Evolutionary conservation across 2,113 vertebrate species (phyloP), one percentile per base, ranked within the genome.

Genomic region (Eira barbara): DNA sequence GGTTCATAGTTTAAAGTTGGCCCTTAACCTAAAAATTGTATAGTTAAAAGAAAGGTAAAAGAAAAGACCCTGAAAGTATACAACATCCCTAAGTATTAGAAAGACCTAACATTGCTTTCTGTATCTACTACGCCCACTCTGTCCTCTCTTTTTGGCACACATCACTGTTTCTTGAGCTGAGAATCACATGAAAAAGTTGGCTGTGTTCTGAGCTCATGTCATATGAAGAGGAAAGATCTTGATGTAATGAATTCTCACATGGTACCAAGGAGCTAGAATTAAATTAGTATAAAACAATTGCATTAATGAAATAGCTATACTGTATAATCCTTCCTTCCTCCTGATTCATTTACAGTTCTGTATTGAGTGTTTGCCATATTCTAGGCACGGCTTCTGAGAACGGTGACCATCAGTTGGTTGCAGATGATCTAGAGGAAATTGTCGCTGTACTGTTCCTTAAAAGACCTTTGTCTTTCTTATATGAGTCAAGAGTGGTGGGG

Each of bases 61-160:
- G 63, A 69, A 55, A 47, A 4, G 31, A 21, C 6, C 2, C 82
- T 89, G 71, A n/a, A 91, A 81, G 76, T 81, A 12, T 49, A 2
- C 3, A 31, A 47, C 20, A 11, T 78, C 15, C 25, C 1, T 36
- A 15, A 21, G 31, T 76, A 6, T 34, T 45, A 23, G 3, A 25
- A 0, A 65, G 91, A 25, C 3, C 9, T 27, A 23, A 27, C 18
- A 5, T n/a, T 36, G 6, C 14, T 89, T 91, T 57, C 27, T 95
- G 0, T 2, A 20, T 59, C 31, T 45, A 47, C 57, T 0, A 0
- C 21, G 7, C 7, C 18, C 25, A 20, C 0, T 3, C 47, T 80
- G 65, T 20, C 55, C 27, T 80, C 47, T 93, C 1, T 80, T 71
- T 89, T 95, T 94, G 84, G 55, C 23, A 34, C 17, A 86, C 6